These are phyloP conservation scores for Calonectris borealis DNA, from an alignment of 2,113 vertebrate species.

Conservation along the genomic window DNA sequence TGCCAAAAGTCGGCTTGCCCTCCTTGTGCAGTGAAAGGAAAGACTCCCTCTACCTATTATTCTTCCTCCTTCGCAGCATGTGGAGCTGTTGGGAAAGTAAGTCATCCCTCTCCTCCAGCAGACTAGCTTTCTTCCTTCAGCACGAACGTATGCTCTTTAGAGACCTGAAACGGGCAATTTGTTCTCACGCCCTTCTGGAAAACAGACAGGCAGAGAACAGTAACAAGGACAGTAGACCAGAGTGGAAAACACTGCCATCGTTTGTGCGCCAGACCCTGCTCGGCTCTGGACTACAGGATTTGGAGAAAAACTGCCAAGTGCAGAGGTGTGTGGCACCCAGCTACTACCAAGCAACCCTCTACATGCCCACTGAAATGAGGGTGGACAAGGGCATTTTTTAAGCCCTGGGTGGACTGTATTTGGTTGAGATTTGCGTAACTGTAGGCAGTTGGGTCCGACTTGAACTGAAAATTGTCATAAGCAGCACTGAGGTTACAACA, in stretches of 20 bases:
- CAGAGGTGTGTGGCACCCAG: background rate
- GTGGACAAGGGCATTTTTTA: background rate
- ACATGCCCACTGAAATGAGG: background rate
- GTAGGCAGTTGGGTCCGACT: background rate
- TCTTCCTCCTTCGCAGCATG: background rate
- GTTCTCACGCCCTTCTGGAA: background rate
- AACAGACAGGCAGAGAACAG: background rate
- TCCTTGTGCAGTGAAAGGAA: background rate
- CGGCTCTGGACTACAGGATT: background rate
- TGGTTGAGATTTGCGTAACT: background rate
- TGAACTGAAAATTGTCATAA: background rate
- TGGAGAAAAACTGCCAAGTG: background rate
- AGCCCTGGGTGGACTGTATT: background rate
- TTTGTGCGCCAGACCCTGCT: background rate
- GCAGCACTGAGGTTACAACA: background rate
- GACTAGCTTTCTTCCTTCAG: background rate
- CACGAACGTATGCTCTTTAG: accelerated
- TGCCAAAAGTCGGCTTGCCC: background rate
- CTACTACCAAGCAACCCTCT: background rate
- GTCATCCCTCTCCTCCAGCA: background rate
- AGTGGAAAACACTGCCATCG: background rate
- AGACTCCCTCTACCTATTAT: background rate
- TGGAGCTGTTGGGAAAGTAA: background rate
- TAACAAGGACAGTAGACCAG: background rate
- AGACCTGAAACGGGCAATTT: background rate